phyloP scores from a whole-genome alignment of 1,140 invertebrate genomes.

The Lamellibrachia luymesi region DNA sequence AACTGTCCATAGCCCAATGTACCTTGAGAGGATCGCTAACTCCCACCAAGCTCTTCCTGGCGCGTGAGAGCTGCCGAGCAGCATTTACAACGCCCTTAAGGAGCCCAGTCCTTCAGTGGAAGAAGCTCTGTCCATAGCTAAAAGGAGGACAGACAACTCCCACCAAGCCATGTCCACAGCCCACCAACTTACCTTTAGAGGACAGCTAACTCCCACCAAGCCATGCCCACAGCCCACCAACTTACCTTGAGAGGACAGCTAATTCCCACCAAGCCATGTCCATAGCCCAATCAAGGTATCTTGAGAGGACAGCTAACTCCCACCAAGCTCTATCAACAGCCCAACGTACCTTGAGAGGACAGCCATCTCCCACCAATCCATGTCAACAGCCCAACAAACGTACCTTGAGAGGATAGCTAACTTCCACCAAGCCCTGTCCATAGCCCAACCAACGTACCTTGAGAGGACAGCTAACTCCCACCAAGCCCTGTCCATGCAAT shows the following conservation, averaged over 20 bases:
- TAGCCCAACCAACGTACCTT: neutral
- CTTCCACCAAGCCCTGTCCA: neutral
- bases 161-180: too few relatives aligned
- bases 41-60: too few relatives aligned
- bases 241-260: neutral
- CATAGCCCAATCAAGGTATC: neutral
- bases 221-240: neutral
- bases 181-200: too few relatives aligned
- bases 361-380: neutral
- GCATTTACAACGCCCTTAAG: too few relatives aligned
- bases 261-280: neutral
- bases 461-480: neutral
- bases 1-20: too few relatives aligned
- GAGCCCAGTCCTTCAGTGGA: too few relatives aligned
- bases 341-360: neutral
- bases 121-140: too few relatives aligned
- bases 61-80: too few relatives aligned
- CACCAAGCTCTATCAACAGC: neutral
- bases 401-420: neutral
- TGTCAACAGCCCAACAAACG: neutral
- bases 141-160: too few relatives aligned
- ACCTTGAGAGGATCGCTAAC: too few relatives aligned
- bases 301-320: neutral
- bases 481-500: neutral
- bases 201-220: too few relatives aligned